Base-by-base conservation (phyloP, 1,140 invertebrate species). In the Cydia pomonella region DNA sequence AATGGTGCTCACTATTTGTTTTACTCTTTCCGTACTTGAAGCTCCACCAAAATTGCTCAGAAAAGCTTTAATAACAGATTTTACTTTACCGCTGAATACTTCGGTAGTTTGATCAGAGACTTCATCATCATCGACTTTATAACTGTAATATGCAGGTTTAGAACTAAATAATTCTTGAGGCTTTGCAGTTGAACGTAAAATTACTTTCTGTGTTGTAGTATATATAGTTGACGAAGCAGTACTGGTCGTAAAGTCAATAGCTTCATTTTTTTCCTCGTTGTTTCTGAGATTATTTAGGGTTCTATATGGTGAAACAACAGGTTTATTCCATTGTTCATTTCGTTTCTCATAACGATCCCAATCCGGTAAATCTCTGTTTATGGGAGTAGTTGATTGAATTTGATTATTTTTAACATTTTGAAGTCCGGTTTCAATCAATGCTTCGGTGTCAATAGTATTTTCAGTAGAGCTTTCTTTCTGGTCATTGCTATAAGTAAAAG, bases 101-200 rank as follows among this genome's bases (percentile, higher is more conserved):
- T 93, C 90, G 25, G 91, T 92, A 9, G 89, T 92, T 66, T 91
- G 87, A 78, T 92, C 86, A 10, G 85, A 78, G 38, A 87, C 59
- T 18, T 79, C 75, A 21, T 90, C 91, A 50, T 91, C 91, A 63
- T 84, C 82, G 33, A 91, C 69, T 27, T 81, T 81, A 74, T 92
- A 92, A 72, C 83, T 82, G 72, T 90, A 91, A 78, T 91, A 91
- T 9, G 89, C 85, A 1, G 88, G 81, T 74, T 88, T 88, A 29
- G 79, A 73, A 16, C 74, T 77, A 62, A 79, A 69, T 64, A 44
- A 73, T 71, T 81, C 84, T 72, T 85, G 75, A 75, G 77, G 75
- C 29, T 73, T 69, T 21, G 29, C 23, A 50, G 82, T 78, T 21
- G 66, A 63, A 21, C 66, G 79, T 77, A 77, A 38, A 59, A 77